Percentiles rank a stretch among this genome's conserved stretches.
Conservation (phyloP, 2,113 vertebrate species). For the Pangasianodon gigas region DNA sequence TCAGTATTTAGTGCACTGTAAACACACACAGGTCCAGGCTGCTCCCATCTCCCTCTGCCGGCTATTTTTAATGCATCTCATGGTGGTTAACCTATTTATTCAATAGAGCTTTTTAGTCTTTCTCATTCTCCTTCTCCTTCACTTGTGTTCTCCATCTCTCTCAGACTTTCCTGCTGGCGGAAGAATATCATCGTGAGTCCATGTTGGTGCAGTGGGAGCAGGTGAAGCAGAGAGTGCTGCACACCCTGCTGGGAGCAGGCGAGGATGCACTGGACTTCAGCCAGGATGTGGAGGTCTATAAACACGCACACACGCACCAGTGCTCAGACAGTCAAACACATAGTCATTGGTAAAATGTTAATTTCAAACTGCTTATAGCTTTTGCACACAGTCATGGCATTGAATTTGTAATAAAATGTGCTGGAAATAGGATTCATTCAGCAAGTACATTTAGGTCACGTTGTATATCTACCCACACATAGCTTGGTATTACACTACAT, state of each 20-base stretch:
- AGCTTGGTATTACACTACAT: background rate
- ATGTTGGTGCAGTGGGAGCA: constrained; percentile 99
- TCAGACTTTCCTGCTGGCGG: constrained; percentile 94
- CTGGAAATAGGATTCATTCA: background rate
- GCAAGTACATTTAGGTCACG: background rate
- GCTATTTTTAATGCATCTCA: constrained; percentile 54
- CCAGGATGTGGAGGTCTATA: constrained; percentile 90
- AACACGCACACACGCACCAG: constrained; percentile 4
- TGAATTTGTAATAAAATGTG: background rate
- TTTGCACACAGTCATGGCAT: background rate
- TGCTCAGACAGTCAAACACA: background rate
- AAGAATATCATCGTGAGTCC: constrained; percentile 95
- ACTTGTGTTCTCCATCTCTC: background rate
- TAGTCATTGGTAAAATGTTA: background rate
- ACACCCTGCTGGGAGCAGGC: constrained; percentile 92
- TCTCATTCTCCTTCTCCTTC: background rate
- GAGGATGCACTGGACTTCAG: constrained; percentile 96
- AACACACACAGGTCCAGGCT: constrained; percentile 29
- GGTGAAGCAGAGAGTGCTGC: constrained; percentile 95
- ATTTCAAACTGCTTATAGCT: background rate
- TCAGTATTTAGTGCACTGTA: constrained; percentile 36
- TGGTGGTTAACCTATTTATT: constrained; percentile 52
- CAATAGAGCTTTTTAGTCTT: constrained; percentile 30
- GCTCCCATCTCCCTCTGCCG: constrained; percentile 25
- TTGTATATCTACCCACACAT: background rate